A percentile compares a stretch with the other conserved stretches of the same genome.
Conservation (phyloP, 2,888 invertebrate genomes). For the Dryobotodes eremita region DNA sequence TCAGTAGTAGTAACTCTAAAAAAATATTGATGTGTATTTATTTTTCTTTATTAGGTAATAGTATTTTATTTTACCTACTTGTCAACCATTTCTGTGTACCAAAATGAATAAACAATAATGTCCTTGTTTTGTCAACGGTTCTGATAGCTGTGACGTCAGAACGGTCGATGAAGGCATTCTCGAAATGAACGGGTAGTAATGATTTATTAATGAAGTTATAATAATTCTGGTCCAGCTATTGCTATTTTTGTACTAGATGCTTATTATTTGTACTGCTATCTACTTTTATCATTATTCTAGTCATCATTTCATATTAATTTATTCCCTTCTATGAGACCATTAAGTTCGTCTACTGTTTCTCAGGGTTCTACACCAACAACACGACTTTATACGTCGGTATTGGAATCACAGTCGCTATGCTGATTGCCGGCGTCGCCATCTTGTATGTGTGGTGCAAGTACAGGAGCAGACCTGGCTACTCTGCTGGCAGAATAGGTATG, state of each 20-base stretch:
- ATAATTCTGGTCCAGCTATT: background rate
- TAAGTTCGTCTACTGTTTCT: background rate
- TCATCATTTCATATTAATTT: background rate
- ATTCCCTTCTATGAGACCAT: background rate
- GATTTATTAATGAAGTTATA: background rate
- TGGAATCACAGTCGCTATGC: conserved; percentile 84
- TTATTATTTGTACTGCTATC: background rate
- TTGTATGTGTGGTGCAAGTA: conserved; percentile 85
- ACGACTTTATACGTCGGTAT: conserved; percentile 84
- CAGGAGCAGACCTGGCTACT: conserved; percentile 80
- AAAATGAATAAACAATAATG: too few relatives aligned
- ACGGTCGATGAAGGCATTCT: too few relatives aligned
- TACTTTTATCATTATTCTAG: background rate
- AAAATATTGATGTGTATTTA: too few relatives aligned
- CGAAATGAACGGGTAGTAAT: background rate
- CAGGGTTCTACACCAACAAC: conserved; percentile 81
- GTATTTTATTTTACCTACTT: too few relatives aligned
- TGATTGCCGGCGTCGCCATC: conserved; percentile 80
- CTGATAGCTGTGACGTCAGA: too few relatives aligned
- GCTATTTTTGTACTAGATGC: background rate
- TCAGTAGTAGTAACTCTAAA: too few relatives aligned
- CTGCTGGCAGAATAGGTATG: conserved; percentile 82
- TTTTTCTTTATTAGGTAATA: too few relatives aligned
- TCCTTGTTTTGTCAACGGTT: too few relatives aligned
- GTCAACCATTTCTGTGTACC: too few relatives aligned